Evolutionary conservation across 2,888 invertebrate species (phyloP).

Genomic region (Chaitophorus viminalis): DNA sequence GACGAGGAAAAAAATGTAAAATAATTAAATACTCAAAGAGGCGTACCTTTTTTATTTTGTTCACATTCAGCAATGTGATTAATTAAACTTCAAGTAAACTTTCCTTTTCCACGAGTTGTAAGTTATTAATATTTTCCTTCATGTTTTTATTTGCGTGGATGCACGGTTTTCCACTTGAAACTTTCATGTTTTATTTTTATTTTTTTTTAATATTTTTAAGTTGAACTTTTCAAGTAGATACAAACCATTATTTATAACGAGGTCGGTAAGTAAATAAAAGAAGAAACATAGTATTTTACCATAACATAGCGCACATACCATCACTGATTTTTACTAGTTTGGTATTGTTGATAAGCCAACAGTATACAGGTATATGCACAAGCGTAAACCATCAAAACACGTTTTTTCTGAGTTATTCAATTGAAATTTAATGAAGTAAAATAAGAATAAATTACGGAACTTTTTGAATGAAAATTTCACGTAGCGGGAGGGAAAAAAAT

Average conservation of each 20-base stretch:
- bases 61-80: constrained; percentile 57
- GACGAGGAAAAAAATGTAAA: constrained; percentile 41
- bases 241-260: constrained; percentile 59
- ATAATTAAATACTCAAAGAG: constrained; percentile 51
- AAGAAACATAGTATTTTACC: background rate
- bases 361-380: background rate
- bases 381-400: background rate
- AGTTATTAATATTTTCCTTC: constrained; percentile 58
- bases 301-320: background rate
- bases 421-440: constrained; percentile 13
- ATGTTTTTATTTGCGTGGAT: constrained; percentile 54
- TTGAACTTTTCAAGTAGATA: constrained; percentile 44
- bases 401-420: background rate
- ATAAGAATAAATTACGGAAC: background rate
- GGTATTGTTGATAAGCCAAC: constrained; percentile 3
- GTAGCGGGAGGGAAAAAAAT: background rate
- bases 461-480: background rate
- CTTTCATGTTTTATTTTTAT: constrained; percentile 39
- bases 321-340: constrained; percentile 14
- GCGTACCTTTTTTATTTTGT: constrained; percentile 47
- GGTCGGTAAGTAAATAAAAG: constrained; percentile 37
- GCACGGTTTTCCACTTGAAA: constrained; percentile 58
- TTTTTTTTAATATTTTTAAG: constrained; percentile 30
- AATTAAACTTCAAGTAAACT: constrained; percentile 60
- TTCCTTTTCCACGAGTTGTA: constrained; percentile 44